A percentile compares a stretch with the other conserved stretches of the same genome.
These are phyloP conservation scores for Aspidiotus destructor DNA, from an alignment of 2,888 invertebrate species.

Conservation along the genomic window DNA sequence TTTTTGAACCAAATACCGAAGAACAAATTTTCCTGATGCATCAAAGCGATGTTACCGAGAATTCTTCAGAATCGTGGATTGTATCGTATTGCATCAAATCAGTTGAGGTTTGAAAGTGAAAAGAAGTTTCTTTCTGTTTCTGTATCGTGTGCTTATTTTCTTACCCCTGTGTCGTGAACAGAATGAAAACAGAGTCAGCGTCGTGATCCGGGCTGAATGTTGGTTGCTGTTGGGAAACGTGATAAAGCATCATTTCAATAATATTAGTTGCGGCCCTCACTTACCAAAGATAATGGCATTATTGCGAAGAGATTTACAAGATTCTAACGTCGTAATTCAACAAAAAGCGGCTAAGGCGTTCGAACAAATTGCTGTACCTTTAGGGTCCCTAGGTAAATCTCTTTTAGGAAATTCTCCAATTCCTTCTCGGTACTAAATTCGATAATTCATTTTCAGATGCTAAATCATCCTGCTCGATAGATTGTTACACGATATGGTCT, in stretches of 20 bases:
- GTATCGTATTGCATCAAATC: slow-evolving; percentile 20
- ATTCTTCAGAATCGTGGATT: slow-evolving; percentile 16
- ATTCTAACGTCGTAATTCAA: slow-evolving; percentile 21
- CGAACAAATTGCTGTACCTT: slow-evolving; percentile 22
- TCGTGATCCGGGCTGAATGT: slow-evolving; percentile 21
- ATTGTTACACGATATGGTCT: slow-evolving; percentile 12
- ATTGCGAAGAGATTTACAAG: slow-evolving; percentile 10
- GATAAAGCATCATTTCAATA: slow-evolving; percentile 23
- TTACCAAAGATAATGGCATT: slow-evolving; percentile 13
- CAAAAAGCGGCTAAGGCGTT: slow-evolving; percentile 25
- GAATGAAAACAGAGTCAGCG: slow-evolving; percentile 14
- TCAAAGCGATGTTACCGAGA: not conserved
- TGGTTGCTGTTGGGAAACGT: slow-evolving; percentile 17
- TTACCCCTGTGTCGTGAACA: not conserved
- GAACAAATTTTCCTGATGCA: slow-evolving; percentile 23
- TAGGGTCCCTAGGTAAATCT: slow-evolving; percentile 11
- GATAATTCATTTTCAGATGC: slow-evolving; percentile 1
- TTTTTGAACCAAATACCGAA: slow-evolving; percentile 21
- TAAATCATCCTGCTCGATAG: slow-evolving; percentile 5
- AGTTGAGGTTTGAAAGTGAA: slow-evolving; percentile 7
- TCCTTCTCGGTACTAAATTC: not conserved
- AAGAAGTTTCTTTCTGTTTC: slow-evolving; percentile 3
- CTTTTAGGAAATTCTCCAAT: not conserved
- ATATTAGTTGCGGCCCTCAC: slow-evolving; percentile 1
- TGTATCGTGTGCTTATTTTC: not conserved